Percentiles rank a stretch among this genome's conserved stretches.
Conservation (phyloP, 1,140 invertebrate genomes). For the Tetramorium parvispinum region DNA sequence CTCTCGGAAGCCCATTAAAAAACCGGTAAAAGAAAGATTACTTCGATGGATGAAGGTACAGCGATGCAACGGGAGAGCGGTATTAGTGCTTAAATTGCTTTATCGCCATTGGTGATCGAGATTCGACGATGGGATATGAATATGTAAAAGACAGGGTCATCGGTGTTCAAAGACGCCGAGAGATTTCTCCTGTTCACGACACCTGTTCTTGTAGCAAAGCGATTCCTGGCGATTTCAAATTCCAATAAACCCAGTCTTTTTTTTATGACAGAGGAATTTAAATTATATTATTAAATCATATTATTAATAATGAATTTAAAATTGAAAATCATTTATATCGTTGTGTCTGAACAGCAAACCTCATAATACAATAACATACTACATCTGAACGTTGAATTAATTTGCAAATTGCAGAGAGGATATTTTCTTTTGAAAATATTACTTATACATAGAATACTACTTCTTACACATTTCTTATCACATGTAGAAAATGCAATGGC, state of each 20-base stretch:
- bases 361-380: not conserved
- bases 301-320: not conserved
- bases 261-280: not conserved
- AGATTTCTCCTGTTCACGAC: slow-evolving; percentile 52
- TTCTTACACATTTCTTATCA: not conserved
- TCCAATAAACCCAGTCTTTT: not conserved
- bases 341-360: not conserved
- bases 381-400: not conserved
- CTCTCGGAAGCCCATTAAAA: slow-evolving; percentile 45
- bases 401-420: not conserved
- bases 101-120: slow-evolving; percentile 67
- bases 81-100: slow-evolving; percentile 70
- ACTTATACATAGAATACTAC: not conserved
- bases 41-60: slow-evolving; percentile 5
- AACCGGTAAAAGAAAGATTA: slow-evolving; percentile 52
- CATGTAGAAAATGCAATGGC: not conserved
- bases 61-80: slow-evolving; percentile 5
- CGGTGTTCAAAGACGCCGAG: slow-evolving; percentile 37
- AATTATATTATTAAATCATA: not conserved
- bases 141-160: slow-evolving; percentile 67
- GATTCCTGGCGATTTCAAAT: not conserved
- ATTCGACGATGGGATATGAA: slow-evolving; percentile 69
- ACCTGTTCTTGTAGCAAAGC: slow-evolving; percentile 25
- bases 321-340: not conserved
- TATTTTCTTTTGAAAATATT: not conserved